Evolutionary conservation across 1,140 invertebrate genomes (phyloP).

Genomic region (Dendrolimus kikuchii): DNA sequence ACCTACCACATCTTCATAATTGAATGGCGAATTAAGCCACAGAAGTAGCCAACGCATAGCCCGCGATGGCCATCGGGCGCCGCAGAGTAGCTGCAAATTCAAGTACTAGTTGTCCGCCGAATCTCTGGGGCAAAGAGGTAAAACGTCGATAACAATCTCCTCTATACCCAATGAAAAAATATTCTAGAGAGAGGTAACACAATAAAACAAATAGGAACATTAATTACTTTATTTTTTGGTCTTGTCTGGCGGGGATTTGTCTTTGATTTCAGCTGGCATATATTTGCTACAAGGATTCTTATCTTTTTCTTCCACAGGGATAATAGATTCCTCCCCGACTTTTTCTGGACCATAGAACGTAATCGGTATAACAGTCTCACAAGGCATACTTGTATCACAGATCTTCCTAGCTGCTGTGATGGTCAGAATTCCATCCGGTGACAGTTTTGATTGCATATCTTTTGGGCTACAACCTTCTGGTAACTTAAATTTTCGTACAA

Average conservation of each 20-base stretch:
- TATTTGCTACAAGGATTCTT: slow-evolving; percentile 3
- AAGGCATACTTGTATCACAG: slow-evolving; percentile 29
- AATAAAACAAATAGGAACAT: no score
- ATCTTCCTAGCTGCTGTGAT: slow-evolving; percentile 37
- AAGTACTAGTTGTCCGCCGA: no score
- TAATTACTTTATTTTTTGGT: no score
- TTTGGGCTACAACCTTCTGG: slow-evolving; percentile 42
- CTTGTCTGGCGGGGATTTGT: not conserved
- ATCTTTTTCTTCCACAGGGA: slow-evolving; percentile 4
- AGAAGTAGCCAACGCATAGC: no score
- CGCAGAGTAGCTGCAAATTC: no score
- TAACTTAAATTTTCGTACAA: slow-evolving; percentile 47
- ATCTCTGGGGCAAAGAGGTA: no score
- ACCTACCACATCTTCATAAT: no score
- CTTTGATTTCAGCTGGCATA: not conserved
- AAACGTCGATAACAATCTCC: no score
- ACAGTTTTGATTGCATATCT: slow-evolving; percentile 34
- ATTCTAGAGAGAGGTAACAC: no score
- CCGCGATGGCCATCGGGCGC: no score
- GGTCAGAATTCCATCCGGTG: slow-evolving; percentile 43
- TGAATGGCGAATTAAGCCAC: no score
- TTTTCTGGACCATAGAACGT: slow-evolving; percentile 7
- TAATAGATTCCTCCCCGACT: slow-evolving; percentile 7
- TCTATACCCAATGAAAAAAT: no score
- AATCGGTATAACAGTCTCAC: slow-evolving; percentile 41